Percentiles rank a stretch among this genome's conserved stretches.
Evolutionary conservation across 1,140 invertebrate genomes (phyloP).

Genomic region (Euborellia annulipes): DNA sequence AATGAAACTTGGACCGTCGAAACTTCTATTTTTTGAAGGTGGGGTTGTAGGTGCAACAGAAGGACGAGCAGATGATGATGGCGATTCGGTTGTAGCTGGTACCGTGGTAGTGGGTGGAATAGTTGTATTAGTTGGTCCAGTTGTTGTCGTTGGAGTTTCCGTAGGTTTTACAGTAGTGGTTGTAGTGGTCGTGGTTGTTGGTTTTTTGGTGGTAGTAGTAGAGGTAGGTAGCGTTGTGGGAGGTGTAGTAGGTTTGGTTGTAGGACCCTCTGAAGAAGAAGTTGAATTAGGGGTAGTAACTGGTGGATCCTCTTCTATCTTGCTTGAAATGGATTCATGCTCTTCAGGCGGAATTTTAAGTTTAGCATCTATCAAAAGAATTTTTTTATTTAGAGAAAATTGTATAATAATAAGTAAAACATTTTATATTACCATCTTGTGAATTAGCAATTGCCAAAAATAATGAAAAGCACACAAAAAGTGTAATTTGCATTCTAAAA

Average conservation of each 20-base stretch:
- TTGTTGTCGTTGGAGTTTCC: slow-evolving; percentile 17
- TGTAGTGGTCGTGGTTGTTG: slow-evolving; percentile 9
- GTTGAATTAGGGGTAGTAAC: slow-evolving; percentile 8
- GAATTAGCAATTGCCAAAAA: too few relatives aligned
- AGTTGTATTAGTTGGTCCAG: slow-evolving; percentile 18
- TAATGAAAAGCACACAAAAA: too few relatives aligned
- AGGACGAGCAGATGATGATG: slow-evolving; percentile 12
- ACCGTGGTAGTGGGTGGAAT: slow-evolving; percentile 13
- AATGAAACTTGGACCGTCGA: slow-evolving; percentile 51
- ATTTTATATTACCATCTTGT: too few relatives aligned
- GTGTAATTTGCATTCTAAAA: too few relatives aligned
- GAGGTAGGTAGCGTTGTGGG: neutral
- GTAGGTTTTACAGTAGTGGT: slow-evolving; percentile 16
- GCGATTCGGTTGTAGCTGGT: neutral
- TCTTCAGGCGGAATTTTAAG: too few relatives aligned
- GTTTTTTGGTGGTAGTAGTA: slow-evolving; percentile 12
- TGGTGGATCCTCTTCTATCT: too few relatives aligned
- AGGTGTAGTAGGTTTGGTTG: neutral
- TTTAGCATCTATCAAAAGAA: too few relatives aligned
- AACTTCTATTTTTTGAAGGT: slow-evolving; percentile 20
- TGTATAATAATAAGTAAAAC: too few relatives aligned
- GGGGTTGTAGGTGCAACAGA: slow-evolving; percentile 10
- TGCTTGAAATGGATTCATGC: too few relatives aligned
- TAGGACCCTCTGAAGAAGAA: slow-evolving; percentile 10
- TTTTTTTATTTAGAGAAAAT: too few relatives aligned